Evolutionary conservation across 2,797 vertebrate species (phyloP).

Genomic region (Lepus oiostolus): DNA sequence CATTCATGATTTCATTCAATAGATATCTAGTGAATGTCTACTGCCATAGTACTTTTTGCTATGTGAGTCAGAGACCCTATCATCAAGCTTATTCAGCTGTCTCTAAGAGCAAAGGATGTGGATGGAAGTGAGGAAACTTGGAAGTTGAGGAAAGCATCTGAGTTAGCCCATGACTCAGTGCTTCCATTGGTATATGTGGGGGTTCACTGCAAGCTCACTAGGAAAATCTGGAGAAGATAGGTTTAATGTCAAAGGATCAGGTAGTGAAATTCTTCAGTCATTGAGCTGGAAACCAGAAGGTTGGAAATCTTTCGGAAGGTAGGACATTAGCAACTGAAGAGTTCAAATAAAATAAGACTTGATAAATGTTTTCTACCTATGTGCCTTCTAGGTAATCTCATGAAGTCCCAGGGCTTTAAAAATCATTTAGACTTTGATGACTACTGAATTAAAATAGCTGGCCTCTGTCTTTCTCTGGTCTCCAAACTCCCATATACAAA

Average conservation of each 20-base stretch:
- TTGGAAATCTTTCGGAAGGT: not conserved
- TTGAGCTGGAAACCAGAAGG: not conserved
- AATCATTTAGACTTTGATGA: not conserved
- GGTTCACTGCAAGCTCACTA: not conserved
- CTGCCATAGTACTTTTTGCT: not conserved
- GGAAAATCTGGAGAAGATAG: not conserved
- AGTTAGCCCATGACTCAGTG: constrained; percentile 6
- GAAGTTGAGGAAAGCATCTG: not conserved
- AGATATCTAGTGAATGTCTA: not conserved
- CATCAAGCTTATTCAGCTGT: not conserved
- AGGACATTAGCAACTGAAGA: not conserved
- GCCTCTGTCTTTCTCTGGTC: not conserved
- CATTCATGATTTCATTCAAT: not conserved
- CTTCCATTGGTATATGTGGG: not conserved
- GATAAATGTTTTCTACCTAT: not conserved
- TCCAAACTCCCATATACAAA: not conserved
- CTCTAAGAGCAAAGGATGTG: not conserved
- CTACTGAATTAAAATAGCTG: not conserved
- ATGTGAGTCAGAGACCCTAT: not conserved
- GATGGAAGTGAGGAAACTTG: not conserved
- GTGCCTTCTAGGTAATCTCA: not conserved
- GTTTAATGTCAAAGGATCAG: not conserved
- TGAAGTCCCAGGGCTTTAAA: not conserved
- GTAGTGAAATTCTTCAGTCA: not conserved
- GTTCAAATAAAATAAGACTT: not conserved